Conservation (phyloP, 2,113 vertebrate genomes). For the Nycticryphes semicollaris region DNA sequence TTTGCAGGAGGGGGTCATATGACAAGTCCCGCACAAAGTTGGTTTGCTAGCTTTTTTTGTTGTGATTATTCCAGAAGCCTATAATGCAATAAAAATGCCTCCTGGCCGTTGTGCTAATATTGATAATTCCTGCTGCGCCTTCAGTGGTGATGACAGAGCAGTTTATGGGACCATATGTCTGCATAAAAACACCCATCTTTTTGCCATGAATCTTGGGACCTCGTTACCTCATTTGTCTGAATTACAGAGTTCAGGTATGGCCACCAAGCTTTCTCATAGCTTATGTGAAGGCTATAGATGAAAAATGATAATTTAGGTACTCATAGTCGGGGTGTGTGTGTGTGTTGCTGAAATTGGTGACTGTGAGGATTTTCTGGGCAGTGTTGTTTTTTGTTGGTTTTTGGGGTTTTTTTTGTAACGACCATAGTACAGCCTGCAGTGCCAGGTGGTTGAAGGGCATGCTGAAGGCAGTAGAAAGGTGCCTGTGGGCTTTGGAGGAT, state of each 20-base stretch:
- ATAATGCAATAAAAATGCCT: background rate
- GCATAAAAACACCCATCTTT: background rate
- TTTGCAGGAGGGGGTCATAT: background rate
- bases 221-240: background rate
- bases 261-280: background rate
- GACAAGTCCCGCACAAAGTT: background rate
- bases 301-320: background rate
- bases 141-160: background rate
- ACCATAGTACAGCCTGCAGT: fast-evolving
- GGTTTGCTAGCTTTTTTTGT: background rate
- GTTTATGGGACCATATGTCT: background rate
- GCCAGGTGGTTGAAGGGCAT: background rate
- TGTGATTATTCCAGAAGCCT: background rate
- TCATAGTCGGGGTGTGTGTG: fast-evolving
- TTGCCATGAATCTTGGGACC: background rate
- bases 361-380: background rate
- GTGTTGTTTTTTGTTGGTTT: background rate
- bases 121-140: background rate
- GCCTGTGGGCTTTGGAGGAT: background rate
- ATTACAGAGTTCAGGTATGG: background rate
- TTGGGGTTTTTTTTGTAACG: background rate
- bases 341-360: background rate
- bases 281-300: background rate
- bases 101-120: background rate
- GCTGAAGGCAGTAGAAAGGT: background rate